Percentiles rank a stretch among this genome's conserved stretches.
These are phyloP conservation scores for Trissoscelio sp. DNA, from an alignment of 2,888 invertebrate genomes.

Conservation along the genomic window DNA sequence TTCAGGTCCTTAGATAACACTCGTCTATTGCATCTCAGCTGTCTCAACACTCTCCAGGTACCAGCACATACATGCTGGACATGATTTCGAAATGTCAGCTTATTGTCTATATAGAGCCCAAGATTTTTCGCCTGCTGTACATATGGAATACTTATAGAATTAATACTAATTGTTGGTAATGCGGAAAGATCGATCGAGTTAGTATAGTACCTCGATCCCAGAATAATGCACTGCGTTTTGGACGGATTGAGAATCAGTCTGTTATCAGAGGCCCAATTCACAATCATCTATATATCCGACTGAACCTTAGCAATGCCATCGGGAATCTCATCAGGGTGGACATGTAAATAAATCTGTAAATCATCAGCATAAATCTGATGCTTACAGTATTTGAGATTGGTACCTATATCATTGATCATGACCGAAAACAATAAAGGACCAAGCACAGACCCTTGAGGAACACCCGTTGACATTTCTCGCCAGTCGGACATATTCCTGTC, in stretches of 20 bases:
- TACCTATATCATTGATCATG: slow-evolving; percentile 4
- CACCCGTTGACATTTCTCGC: not conserved
- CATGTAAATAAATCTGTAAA: not conserved
- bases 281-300: not conserved
- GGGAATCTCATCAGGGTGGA: not conserved
- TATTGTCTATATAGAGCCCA: not conserved
- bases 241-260: not conserved
- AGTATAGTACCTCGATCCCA: not conserved
- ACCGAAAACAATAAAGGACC: not conserved
- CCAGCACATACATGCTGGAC: not conserved
- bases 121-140: not conserved
- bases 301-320: not conserved
- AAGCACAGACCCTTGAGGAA: not conserved
- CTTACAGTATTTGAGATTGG: not conserved
- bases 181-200: not conserved
- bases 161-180: not conserved
- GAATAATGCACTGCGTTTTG: not conserved
- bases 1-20: not conserved
- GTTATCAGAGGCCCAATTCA: not conserved
- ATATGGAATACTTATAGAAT: not conserved
- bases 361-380: not conserved
- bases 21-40: not conserved
- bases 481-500: not conserved
- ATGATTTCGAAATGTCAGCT: not conserved
- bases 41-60: not conserved